Evolutionary conservation across 2,113 vertebrate species (phyloP), one percentile per base, ranked within the genome.

Genomic region (Serinus canaria): DNA sequence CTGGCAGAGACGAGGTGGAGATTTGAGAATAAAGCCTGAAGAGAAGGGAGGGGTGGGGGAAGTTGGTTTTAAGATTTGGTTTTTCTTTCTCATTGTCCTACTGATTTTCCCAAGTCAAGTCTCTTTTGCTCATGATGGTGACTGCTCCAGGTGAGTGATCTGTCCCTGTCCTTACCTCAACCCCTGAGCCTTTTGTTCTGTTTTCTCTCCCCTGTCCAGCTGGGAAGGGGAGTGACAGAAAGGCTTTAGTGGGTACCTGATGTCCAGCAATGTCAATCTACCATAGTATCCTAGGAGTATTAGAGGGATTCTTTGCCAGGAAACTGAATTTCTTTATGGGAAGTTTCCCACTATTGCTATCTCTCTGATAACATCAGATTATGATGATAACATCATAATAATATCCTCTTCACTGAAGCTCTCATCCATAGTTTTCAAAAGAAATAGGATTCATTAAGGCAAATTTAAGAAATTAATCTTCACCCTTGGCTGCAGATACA

Each of bases 381-480:
- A 31, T 19, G 52, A 31, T 53, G 28, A 30, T 31, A 53, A 53
- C 52, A 43, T 78, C 47, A 43, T 24, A 82, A 82, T n/a, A 78
- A 89, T 24, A 21, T 86, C 46, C 69, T 5, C 43, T 91, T 83
- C 31, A 43, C 49, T 85, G 89, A 60, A 81, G 37, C 16, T 92
- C 59, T 67, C 24, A 64, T 83, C 24, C 6, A 33, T 31, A 46
- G 33, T 86, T 89, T 85, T 75, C 74, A 82, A 92, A 53, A 90
- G 77, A 74, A 62, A 79, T 6, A 82, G 30, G 49, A 95, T 92
- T 91, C 88, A 97, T 89, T 50, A 92, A 94, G 95, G 44, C 89
- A 79, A 74, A 59, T 94, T 83, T 41, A 70, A 89, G 88, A 97
- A 96, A 97, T 46, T 78, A 83, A 92, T 79, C 82, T 96, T 89